Base-by-base conservation (phyloP, 2,797 vertebrate genomes). In the Lacerta viridis region DNA sequence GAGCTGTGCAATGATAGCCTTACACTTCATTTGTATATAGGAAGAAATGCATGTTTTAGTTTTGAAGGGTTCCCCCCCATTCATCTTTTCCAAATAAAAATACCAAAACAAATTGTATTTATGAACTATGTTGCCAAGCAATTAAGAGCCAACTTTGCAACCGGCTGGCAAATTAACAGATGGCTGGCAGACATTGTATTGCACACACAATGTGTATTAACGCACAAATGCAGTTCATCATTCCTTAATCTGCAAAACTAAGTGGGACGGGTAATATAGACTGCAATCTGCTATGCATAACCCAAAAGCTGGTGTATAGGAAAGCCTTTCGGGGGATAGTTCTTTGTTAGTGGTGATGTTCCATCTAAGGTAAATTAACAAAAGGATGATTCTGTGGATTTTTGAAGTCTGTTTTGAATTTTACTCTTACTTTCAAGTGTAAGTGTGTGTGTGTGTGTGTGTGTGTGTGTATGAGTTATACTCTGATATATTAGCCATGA, bases 131-230 rank as follows among this genome's bases (percentile, higher is more conserved):
- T 82, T 41, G 3, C 83, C 4, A 7, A 75, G 83, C 76, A 6
- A 82, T 33, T 23, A 0, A n/a, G 72, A 64, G 10, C 0, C 39
- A 5, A 36, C 71, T 68, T 87, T 0, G 0, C 36, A 61, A 29
- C 87, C 25, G 82, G 29, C 88, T 88, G 89, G 87, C 87, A 81
- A 77, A 39, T 88, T 84, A 84, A 81, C 95, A 96, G 96, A 95
- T 95, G 95, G 91, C 87, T 78, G 9, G 0, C 1, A 1, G 3
- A 82, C n/a, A 55, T 84, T 75, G 39, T 61, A 77, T 83, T 71
- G 50, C 71, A 43, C 23, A 18, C 27, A 43, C 20, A 64, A 23
- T 23, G 18, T 23, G 61, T 64, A 64, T 64, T 23, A 64, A 64
- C 41, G 15, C n/a, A 18, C 8, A 68, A 13, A 33, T 29, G 33